Conservation (phyloP, 2,113 vertebrate genomes). For the Edolisoma coerulescens region DNA sequence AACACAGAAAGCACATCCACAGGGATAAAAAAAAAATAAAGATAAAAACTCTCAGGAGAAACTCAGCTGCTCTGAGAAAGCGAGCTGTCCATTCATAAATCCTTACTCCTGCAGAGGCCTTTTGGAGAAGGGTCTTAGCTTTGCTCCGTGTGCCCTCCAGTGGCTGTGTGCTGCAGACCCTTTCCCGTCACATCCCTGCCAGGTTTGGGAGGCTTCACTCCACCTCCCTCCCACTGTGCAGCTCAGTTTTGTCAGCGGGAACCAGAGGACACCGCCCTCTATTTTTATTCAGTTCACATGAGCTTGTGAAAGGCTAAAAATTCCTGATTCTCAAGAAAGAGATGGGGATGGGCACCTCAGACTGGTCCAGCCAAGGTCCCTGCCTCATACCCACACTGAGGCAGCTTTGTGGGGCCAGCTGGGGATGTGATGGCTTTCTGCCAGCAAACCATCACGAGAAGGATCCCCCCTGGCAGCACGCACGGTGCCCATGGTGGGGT, state of each 20-base stretch:
- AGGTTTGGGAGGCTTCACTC: fast-evolving
- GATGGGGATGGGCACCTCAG: neutral
- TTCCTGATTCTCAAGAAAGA: neutral
- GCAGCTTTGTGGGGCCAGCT: neutral
- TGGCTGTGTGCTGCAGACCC: neutral
- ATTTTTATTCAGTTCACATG: neutral
- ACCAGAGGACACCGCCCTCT: neutral
- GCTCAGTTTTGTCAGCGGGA: neutral
- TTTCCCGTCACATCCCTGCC: neutral
- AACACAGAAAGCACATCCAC: neutral
- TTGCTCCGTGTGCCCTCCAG: neutral
- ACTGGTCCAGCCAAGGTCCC: neutral
- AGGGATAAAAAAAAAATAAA: neutral
- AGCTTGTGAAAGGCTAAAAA: neutral
- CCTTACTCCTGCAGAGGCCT: fast-evolving
- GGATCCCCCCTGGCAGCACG: neutral
- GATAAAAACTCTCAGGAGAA: neutral
- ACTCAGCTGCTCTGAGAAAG: neutral
- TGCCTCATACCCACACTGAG: neutral
- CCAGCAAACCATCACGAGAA: neutral
- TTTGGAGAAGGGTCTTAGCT: neutral
- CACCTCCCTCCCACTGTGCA: neutral
- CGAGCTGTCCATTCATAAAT: neutral
- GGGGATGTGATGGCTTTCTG: neutral
- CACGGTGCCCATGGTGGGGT: fast-evolving